phyloP scores from a whole-genome alignment of 2,888 invertebrate species.

The Stratiomys singularior region DNA sequence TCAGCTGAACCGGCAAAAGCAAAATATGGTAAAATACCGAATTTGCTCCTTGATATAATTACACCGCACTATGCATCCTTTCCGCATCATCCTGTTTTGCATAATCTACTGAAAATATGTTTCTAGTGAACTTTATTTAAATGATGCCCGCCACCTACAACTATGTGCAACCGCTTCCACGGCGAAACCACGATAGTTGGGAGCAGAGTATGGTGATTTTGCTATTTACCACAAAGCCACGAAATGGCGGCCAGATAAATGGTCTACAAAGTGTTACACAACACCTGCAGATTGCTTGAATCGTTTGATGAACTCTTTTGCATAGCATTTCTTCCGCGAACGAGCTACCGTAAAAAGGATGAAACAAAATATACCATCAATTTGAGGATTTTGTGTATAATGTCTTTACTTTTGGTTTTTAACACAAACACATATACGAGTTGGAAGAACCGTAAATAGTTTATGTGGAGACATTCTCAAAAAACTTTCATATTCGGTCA shows the following conservation, averaged over 20 bases:
- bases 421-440: too few relatives aligned
- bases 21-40: too few relatives aligned
- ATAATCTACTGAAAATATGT: slow-evolving; percentile 9
- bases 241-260: neutral
- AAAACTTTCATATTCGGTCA: too few relatives aligned
- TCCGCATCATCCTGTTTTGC: slow-evolving; percentile 8
- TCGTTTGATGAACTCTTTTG: neutral
- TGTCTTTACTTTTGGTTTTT: too few relatives aligned
- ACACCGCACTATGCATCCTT: neutral
- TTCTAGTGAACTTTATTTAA: neutral
- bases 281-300: neutral
- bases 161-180: neutral
- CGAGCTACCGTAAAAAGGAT: too few relatives aligned
- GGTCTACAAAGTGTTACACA: neutral
- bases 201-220: neutral
- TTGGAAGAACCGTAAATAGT: too few relatives aligned
- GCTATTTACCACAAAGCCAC: slow-evolving; percentile 16
- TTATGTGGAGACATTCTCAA: too few relatives aligned
- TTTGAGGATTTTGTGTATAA: too few relatives aligned
- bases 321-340: too few relatives aligned
- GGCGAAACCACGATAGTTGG: neutral
- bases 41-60: too few relatives aligned
- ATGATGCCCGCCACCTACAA: slow-evolving; percentile 1
- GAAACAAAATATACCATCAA: too few relatives aligned
- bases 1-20: too few relatives aligned